A percentile compares a stretch with the other conserved stretches of the same genome.
Conservation (phyloP, 2,113 vertebrate species). For the Naja naja region DNA sequence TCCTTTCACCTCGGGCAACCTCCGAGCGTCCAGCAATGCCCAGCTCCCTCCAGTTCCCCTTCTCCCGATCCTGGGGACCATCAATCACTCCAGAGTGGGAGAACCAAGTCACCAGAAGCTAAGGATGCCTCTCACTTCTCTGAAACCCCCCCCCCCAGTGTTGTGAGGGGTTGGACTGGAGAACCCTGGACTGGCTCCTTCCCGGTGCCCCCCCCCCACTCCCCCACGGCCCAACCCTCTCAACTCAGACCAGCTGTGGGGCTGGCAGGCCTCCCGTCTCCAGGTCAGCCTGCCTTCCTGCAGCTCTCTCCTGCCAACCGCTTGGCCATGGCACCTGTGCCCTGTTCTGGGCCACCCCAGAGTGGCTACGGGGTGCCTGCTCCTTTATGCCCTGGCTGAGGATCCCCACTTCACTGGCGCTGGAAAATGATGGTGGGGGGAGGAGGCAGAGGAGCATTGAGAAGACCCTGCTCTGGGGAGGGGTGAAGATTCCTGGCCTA, state of each 20-base stretch:
- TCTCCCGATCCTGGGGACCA: no score
- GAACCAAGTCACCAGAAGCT: no score
- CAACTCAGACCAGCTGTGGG: neutral
- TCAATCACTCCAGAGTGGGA: neutral
- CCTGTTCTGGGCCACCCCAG: neutral
- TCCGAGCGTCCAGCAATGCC: neutral
- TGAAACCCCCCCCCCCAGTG: neutral
- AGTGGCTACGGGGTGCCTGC: fast-evolving
- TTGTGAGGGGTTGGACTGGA: neutral
- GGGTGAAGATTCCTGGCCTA: neutral
- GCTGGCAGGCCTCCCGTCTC: neutral
- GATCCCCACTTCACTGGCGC: neutral
- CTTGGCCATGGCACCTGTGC: neutral
- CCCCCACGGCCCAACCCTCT: neutral
- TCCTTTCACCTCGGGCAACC: conserved; percentile 3
- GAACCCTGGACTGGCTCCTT: neutral
- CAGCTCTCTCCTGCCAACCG: neutral
- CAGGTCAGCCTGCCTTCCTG: neutral
- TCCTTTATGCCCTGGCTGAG: neutral
- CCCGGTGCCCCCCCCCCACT: neutral
- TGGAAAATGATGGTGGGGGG: neutral
- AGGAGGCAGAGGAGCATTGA: neutral
- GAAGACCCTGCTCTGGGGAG: neutral
- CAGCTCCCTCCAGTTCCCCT: neutral
- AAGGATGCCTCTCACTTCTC: neutral